A percentile compares a stretch with the other conserved stretches of the same genome.
Evolutionary conservation across 1,140 invertebrate species (phyloP).

Genomic region (Cataglyphis hispanica): DNA sequence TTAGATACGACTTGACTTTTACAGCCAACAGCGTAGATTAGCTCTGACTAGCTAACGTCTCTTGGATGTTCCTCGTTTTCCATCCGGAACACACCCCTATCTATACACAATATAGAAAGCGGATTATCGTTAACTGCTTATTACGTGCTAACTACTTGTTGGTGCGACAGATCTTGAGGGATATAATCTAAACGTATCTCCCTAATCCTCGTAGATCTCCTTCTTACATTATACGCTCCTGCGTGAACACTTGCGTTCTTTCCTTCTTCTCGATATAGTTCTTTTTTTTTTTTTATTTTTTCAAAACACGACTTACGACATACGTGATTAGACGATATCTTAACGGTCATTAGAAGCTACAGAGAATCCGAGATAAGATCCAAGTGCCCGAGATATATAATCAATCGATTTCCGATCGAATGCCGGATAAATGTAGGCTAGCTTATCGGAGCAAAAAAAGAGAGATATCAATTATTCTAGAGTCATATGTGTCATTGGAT

Average conservation of each 20-base stretch:
- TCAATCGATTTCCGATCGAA: constrained; percentile 49
- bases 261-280: constrained; percentile 55
- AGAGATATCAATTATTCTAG: constrained; percentile 77
- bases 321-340: constrained; percentile 58
- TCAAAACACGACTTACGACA: constrained; percentile 24
- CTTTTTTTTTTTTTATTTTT: constrained; percentile 2
- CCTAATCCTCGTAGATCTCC: constrained; percentile 45
- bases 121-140: constrained; percentile 58
- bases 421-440: constrained; percentile 72
- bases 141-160: constrained; percentile 41
- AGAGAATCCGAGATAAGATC: constrained; percentile 51
- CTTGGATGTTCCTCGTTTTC: constrained; percentile 25
- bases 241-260: constrained; percentile 2
- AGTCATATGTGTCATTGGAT: constrained; percentile 83
- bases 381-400: constrained; percentile 61
- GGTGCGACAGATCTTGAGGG: constrained; percentile 50
- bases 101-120: constrained; percentile 55
- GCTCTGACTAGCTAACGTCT: constrained; percentile 46
- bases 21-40: constrained; percentile 29
- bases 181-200: constrained; percentile 27
- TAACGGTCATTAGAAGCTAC: constrained; percentile 62
- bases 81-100: constrained; percentile 25
- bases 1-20: constrained; percentile 45
- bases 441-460: constrained; percentile 68
- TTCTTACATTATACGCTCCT: constrained; percentile 36